Percentiles rank a stretch among this genome's conserved stretches.
phyloP scores from a whole-genome alignment of 2,113 vertebrate genomes.

The Alligator sinensis region DNA sequence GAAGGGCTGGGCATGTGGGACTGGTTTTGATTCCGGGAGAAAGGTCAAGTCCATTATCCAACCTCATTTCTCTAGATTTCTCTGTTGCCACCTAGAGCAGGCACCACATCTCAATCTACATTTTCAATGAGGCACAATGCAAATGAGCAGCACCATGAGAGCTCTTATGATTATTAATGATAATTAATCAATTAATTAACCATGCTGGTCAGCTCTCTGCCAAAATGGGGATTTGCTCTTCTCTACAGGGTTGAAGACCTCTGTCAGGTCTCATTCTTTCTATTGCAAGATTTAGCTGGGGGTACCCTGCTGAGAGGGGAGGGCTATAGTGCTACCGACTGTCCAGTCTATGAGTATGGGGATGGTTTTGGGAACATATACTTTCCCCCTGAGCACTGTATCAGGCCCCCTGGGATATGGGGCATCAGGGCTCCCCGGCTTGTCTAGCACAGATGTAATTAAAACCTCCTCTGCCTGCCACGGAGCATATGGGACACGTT shows the following conservation, averaged over 20 bases:
- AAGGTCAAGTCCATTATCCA: background rate
- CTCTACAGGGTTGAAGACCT: background rate
- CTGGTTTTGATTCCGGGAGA: background rate
- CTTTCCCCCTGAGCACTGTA: background rate
- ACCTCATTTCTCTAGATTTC: background rate
- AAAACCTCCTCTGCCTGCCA: slow-evolving; percentile 69
- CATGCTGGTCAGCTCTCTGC: background rate
- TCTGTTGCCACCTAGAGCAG: background rate
- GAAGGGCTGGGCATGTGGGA: slow-evolving; percentile 16
- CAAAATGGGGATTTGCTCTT: background rate
- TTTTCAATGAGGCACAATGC: background rate
- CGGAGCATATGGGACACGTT: slow-evolving; percentile 78
- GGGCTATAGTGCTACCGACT: background rate
- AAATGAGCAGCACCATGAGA: slow-evolving; percentile 33
- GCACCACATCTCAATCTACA: background rate
- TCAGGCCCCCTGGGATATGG: slow-evolving; percentile 4
- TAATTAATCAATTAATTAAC: slow-evolving; percentile 61
- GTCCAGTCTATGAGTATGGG: background rate
- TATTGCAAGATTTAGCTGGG: background rate
- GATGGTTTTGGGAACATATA: background rate
- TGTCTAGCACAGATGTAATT: slow-evolving; percentile 67
- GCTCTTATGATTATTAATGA: slow-evolving; percentile 46
- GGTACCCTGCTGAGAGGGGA: background rate
- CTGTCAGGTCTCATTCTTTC: background rate
- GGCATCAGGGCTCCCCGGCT: slow-evolving; percentile 24